Percentiles rank a stretch among this genome's conserved stretches.
Conservation (phyloP, 2,797 vertebrate species). For the Salarias fasciatus region DNA sequence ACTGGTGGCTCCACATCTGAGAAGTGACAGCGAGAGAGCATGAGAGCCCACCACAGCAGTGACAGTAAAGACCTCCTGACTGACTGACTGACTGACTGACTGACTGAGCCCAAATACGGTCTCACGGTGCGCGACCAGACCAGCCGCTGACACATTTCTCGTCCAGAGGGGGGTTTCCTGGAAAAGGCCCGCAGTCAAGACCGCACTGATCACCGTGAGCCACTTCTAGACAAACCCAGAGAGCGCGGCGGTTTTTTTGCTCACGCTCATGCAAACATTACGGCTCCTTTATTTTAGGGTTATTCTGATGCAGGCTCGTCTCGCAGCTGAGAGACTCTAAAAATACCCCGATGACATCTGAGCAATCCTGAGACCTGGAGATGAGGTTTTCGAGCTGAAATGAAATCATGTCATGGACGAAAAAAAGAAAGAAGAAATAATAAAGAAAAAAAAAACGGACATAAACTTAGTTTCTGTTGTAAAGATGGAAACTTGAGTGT, state of each 20-base stretch:
- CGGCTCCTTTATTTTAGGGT: background rate
- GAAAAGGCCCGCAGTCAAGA: slow-evolving; percentile 22
- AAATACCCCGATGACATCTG: too few species aligned
- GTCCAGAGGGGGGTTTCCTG: slow-evolving; percentile 38
- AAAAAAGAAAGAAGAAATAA: too few species aligned
- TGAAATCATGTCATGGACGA: too few species aligned
- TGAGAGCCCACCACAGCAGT: slow-evolving; percentile 29
- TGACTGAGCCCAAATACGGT: slow-evolving; percentile 13
- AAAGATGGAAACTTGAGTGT: too few species aligned
- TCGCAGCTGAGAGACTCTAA: too few species aligned
- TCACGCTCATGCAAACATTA: too few species aligned
- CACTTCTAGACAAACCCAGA: slow-evolving; percentile 29
- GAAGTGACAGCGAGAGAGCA: slow-evolving; percentile 30
- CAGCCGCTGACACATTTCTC: slow-evolving; percentile 29
- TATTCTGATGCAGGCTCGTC: background rate
- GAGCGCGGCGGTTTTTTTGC: background rate
- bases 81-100: slow-evolving; percentile 10
- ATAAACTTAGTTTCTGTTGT: too few species aligned
- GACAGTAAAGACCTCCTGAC: slow-evolving; percentile 37
- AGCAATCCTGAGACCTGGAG: too few species aligned
- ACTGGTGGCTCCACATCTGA: slow-evolving; percentile 34
- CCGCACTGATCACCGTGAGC: slow-evolving; percentile 6
- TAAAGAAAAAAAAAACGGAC: background rate
- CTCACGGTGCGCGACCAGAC: background rate
- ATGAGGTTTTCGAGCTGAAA: too few species aligned